Evolutionary conservation across 2,888 invertebrate genomes (phyloP).

Genomic region (Cephonodes hylas): DNA sequence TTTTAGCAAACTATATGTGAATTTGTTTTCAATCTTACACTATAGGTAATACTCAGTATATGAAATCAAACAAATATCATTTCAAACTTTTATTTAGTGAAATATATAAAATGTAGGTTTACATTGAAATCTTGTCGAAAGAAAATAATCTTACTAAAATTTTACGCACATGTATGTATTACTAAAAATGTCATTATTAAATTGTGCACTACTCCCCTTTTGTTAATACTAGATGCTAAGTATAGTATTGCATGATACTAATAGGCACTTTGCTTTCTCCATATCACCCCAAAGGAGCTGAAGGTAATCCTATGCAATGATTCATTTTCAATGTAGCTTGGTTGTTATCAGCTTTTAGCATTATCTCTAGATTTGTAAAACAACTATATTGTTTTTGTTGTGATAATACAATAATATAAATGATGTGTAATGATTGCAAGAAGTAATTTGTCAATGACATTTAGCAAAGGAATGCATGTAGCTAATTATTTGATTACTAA

Average conservation of each 20-base stretch:
- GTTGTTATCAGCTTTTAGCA: conserved; percentile 21
- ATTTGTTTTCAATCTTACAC: too few relatives aligned
- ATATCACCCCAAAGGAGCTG: conserved; percentile 67
- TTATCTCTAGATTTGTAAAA: neutral
- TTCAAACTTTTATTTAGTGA: too few relatives aligned
- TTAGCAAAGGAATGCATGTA: neutral
- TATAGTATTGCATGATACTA: conserved; percentile 39
- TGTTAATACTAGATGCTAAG: neutral
- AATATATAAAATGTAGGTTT: too few relatives aligned
- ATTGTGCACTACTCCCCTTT: neutral
- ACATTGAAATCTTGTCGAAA: neutral
- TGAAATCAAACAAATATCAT: too few relatives aligned
- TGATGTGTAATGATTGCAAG: neutral
- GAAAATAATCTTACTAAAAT: too few relatives aligned
- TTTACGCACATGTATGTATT: neutral
- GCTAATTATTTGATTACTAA: neutral
- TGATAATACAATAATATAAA: neutral
- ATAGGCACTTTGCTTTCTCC: conserved; percentile 62
- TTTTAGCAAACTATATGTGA: too few relatives aligned
- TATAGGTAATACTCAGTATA: too few relatives aligned
- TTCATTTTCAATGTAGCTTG: conserved; percentile 24
- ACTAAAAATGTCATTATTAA: neutral
- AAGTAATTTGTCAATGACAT: neutral
- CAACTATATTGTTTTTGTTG: conserved; percentile 2
- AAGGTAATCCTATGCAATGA: conserved; percentile 53